Percentiles rank a stretch among this genome's conserved stretches.
phyloP scores from a whole-genome alignment of 2,888 invertebrate genomes.

The Carterocephalus palaemon region DNA sequence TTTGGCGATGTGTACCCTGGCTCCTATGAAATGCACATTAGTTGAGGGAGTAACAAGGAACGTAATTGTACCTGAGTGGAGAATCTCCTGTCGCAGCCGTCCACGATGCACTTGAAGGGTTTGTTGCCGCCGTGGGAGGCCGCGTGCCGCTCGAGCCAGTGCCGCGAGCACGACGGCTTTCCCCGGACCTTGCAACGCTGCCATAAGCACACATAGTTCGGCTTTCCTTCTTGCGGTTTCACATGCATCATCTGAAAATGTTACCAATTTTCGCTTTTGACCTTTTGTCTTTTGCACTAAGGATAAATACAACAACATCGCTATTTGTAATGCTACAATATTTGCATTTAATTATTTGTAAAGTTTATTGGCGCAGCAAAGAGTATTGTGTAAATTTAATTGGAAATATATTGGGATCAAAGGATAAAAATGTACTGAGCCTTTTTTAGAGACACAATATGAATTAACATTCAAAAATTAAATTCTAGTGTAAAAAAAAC shows the following conservation, averaged over 20 bases:
- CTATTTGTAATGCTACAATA: too few species aligned
- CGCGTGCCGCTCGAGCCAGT: constrained; percentile 96
- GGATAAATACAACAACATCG: too few species aligned
- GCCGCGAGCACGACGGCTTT: constrained; percentile 92
- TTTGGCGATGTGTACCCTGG: constrained; percentile 40
- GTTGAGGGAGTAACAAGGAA: constrained; percentile 33
- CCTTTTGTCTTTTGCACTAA: too few species aligned
- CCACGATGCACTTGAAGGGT: constrained; percentile 96
- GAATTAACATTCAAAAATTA: too few species aligned
- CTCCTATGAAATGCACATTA: constrained; percentile 28
- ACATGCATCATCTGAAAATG: constrained; percentile 85
- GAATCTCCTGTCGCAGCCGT: constrained; percentile 93
- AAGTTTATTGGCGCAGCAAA: too few species aligned
- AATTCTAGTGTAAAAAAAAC: too few species aligned
- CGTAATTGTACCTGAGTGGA: constrained; percentile 87
- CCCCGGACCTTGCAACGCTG: constrained; percentile 96
- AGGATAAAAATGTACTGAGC: too few species aligned
- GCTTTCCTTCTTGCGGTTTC: constrained; percentile 88
- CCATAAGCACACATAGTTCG: constrained; percentile 95
- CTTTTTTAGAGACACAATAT: too few species aligned
- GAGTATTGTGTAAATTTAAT: too few species aligned
- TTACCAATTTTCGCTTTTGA: neutral
- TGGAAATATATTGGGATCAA: too few species aligned
- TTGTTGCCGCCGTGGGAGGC: constrained; percentile 94
- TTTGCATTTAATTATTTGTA: too few species aligned